Evolutionary conservation across 2,113 vertebrate species (phyloP).

Genomic region (Tricholaema leucomelas): DNA sequence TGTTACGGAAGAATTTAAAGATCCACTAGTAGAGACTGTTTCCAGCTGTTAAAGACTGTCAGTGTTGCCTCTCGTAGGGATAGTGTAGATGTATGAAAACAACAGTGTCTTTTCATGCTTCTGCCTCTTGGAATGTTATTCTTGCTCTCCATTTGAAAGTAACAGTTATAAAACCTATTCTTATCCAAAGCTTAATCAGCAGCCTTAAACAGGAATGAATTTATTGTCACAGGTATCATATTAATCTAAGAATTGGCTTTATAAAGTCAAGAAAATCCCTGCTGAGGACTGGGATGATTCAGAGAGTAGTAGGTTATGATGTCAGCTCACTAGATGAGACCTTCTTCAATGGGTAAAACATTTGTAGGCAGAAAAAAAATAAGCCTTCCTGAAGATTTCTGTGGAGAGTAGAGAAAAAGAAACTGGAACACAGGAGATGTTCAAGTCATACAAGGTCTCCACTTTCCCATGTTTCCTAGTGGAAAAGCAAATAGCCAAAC

Average conservation of each 20-base stretch:
- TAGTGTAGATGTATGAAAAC: neutral
- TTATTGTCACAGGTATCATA: neutral
- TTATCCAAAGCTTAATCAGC: neutral
- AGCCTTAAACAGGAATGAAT: neutral
- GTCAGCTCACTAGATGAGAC: neutral
- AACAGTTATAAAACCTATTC: neutral
- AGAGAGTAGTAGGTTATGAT: neutral
- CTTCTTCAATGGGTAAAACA: neutral
- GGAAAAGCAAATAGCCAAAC: neutral
- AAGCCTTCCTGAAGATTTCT: neutral
- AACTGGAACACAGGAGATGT: neutral
- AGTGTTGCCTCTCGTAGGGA: neutral
- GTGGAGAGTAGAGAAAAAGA: neutral
- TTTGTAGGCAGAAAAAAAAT: constrained; percentile 7
- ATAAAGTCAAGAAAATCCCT: neutral
- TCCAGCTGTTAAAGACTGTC: neutral
- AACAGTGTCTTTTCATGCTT: neutral
- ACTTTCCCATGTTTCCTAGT: neutral
- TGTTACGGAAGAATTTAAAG: neutral
- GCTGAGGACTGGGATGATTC: neutral
- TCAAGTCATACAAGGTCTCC: neutral
- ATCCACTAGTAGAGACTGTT: neutral
- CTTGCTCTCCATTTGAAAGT: neutral
- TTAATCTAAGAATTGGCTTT: neutral
- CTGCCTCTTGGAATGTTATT: neutral